Conservation (phyloP, 2,113 vertebrate species). For the Hippocampus zosterae region DNA sequence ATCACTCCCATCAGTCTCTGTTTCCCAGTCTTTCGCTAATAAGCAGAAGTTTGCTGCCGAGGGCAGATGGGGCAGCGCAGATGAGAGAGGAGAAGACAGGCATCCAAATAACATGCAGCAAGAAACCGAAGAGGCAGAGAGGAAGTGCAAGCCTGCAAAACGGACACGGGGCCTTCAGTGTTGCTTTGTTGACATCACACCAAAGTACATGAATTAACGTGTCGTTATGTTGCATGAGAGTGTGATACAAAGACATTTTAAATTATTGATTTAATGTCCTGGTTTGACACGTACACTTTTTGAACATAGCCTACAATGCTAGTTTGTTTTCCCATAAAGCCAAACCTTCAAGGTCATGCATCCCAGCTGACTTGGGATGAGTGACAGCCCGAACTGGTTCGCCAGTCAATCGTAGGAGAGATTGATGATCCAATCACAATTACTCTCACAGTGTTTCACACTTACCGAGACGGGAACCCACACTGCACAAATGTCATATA, state of each 20-base stretch:
- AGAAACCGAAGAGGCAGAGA: slow-evolving; percentile 18
- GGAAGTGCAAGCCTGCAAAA: slow-evolving; percentile 26
- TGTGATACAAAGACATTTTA: not conserved
- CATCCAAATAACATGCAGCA: slow-evolving; percentile 26
- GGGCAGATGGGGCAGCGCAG: slow-evolving; percentile 36
- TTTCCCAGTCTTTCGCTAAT: slow-evolving; percentile 52
- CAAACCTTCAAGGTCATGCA: not conserved
- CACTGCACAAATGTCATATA: too few relatives aligned
- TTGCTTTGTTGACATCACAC: not conserved
- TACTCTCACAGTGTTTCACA: too few relatives aligned
- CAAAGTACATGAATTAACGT: not conserved
- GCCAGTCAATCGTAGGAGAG: not conserved
- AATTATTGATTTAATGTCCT: not conserved
- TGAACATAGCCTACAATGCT: not conserved
- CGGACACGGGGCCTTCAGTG: not conserved
- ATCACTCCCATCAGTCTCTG: slow-evolving; percentile 40
- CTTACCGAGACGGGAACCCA: too few relatives aligned
- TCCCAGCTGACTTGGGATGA: not conserved
- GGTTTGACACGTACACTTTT: not conserved
- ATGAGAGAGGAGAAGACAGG: slow-evolving; percentile 38
- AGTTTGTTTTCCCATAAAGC: not conserved
- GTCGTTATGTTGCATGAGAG: too few relatives aligned
- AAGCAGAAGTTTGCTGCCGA: slow-evolving; percentile 44
- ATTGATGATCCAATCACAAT: too few relatives aligned
- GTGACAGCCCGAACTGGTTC: not conserved